Evolutionary conservation across 2,888 invertebrate species (phyloP).

Genomic region (Himalopsyche kuldschensis): DNA sequence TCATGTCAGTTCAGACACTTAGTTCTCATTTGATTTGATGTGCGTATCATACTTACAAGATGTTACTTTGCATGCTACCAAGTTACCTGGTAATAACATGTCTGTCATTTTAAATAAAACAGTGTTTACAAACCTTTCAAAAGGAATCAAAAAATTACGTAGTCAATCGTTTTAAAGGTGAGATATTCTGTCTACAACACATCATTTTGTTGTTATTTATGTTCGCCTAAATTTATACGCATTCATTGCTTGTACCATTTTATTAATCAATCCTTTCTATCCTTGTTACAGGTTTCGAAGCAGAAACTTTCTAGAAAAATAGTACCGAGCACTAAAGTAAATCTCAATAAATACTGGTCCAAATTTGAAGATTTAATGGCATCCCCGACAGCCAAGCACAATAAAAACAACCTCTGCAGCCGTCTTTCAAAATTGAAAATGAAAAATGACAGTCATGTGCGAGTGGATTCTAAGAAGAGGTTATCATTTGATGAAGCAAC

Average conservation of each 20-base stretch:
- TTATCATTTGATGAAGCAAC: not conserved
- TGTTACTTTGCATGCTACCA: not conserved
- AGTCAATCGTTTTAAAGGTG: too few relatives aligned
- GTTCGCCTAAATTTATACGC: too few relatives aligned
- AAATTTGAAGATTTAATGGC: constrained; percentile 63
- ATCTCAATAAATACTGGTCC: constrained; percentile 68
- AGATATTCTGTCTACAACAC: too few relatives aligned
- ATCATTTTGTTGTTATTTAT: too few relatives aligned
- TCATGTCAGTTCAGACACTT: not conserved
- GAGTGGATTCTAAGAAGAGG: constrained; percentile 45
- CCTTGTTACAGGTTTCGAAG: constrained; percentile 58
- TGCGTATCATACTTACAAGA: not conserved
- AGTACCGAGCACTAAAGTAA: constrained; percentile 61
- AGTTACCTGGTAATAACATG: not conserved
- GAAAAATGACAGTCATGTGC: constrained; percentile 51
- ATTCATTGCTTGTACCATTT: too few relatives aligned
- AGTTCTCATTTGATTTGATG: not conserved
- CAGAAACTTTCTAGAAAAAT: constrained; percentile 62
- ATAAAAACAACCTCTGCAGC: constrained; percentile 50
- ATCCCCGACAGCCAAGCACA: constrained; percentile 52
- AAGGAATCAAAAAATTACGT: too few relatives aligned
- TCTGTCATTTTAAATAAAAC: constrained; percentile 35
- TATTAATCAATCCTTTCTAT: too few relatives aligned
- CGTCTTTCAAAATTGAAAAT: constrained; percentile 53
- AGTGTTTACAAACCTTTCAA: too few relatives aligned